Base-by-base conservation (phyloP, 1,140 invertebrate genomes). In the Drosophila elegans region DNA sequence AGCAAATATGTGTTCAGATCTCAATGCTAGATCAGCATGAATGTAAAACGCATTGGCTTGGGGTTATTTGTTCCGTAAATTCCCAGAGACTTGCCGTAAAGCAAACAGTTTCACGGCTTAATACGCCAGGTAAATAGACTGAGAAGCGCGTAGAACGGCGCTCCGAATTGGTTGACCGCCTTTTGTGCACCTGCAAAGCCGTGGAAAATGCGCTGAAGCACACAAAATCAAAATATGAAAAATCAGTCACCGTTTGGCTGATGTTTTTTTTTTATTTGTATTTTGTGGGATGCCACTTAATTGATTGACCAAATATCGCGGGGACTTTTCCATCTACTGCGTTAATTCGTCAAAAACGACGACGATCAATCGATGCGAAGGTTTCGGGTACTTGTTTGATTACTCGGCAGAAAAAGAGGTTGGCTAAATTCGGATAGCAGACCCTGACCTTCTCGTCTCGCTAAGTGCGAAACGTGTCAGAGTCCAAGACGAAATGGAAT, bases 381-480 rank as follows among this genome's bases (percentile, higher is more conserved):
- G 48, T 42, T 61, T 29, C 11, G 9, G 36, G 5, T 64, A 45
- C 61, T 45, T 67, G 61, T 27, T 55, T 44, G 49, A 69, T 69
- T 71, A 69, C 64, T 21, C 29, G 27, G 36, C 27, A 41, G 10
- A 51, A 63, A 68, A 46, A 67, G 32, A 42, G 16, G 32, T 21
- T 21, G 27, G 21, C 27, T 46, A 27, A 69, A 56, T 49, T 56
- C 16, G 29, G n/a, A 32, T 36, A n/a, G 21, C 25, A 25, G 36
- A 27, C 68, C 68, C 68, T 71, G 67, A 71, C 67, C 67, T 69
- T 71, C 67, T 29, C 12, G 56, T 71, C 67, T 29, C 6, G n/a
- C 7, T 51, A 44, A 69, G 64, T 67, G 64, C 51, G 27, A 71
- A 62, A 62, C 59, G 59, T 61, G 59, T 25, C 59, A n/a, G 45